These are phyloP conservation scores for Drosophila pegasa DNA, from an alignment of 2,888 invertebrate genomes.

Conservation along the genomic window DNA sequence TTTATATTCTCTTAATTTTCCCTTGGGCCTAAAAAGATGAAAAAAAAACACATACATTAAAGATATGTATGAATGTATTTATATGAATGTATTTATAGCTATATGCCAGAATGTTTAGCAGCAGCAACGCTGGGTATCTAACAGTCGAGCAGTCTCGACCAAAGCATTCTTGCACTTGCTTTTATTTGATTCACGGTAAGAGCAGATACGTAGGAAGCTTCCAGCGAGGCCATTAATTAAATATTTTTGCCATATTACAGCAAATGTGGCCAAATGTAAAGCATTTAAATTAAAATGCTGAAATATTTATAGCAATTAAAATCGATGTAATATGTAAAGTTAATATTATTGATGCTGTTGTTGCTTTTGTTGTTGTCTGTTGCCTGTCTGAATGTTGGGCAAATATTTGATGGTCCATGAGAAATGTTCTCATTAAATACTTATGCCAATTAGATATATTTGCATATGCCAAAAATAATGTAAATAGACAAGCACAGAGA, in stretches of 20 bases:
- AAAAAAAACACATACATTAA: too few species aligned
- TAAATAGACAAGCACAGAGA: constrained; percentile 21
- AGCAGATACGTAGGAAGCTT: not conserved
- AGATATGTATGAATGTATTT: too few species aligned
- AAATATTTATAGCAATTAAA: constrained; percentile 35
- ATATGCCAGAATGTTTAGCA: not conserved
- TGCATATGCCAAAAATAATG: constrained; percentile 31
- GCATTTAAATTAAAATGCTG: constrained; percentile 50
- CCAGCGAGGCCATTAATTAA: constrained; percentile 54
- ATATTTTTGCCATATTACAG: constrained; percentile 44
- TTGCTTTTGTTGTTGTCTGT: constrained; percentile 6
- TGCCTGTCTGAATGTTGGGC: constrained; percentile 11
- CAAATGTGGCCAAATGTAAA: constrained; percentile 38
- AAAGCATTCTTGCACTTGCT: not conserved
- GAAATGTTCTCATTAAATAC: constrained; percentile 54
- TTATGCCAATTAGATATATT: constrained; percentile 44
- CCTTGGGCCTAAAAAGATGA: too few species aligned
- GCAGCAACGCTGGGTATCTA: not conserved
- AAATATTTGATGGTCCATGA: constrained; percentile 47
- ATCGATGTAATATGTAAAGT: constrained; percentile 13
- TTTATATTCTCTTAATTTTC: not conserved
- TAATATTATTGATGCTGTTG: constrained; percentile 10
- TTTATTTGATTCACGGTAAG: not conserved
- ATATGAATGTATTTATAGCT: too few species aligned
- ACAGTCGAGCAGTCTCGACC: not conserved